phyloP scores from a whole-genome alignment of 2,888 invertebrate species.

The Phorcus lineatus region DNA sequence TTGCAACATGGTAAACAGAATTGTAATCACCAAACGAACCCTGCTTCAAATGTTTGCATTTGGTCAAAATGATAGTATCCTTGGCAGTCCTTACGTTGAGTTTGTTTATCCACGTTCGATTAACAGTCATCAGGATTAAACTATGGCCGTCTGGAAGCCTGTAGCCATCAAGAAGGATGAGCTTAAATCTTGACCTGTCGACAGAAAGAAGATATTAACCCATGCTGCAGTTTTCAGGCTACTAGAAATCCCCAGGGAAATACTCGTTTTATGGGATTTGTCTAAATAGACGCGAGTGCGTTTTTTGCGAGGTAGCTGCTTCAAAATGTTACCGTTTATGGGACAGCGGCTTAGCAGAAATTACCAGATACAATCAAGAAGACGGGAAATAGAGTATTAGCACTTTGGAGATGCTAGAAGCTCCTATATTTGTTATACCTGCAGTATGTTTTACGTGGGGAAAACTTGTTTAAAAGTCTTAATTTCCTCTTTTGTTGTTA shows the following conservation, averaged over 20 bases:
- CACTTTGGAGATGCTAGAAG: background rate
- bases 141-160: background rate
- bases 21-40: no score
- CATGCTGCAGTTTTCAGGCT: background rate
- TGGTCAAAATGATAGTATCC: background rate
- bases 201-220: conserved; percentile 13
- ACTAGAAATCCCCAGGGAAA: background rate
- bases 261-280: conserved; percentile 4
- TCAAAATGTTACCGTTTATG: conserved; percentile 10
- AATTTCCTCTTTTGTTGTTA: background rate
- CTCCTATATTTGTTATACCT: background rate
- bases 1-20: no score
- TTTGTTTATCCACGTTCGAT: background rate
- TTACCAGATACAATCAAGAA: background rate
- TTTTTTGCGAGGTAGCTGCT: background rate
- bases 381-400: background rate
- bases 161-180: background rate
- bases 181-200: conserved; percentile 8
- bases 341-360: background rate
- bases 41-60: background rate
- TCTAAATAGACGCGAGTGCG: conserved; percentile 3
- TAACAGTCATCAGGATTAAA: background rate
- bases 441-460: background rate
- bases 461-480: background rate
- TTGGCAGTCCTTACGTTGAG: background rate